Conservation (phyloP, 2,888 invertebrate genomes). For the Glaucopsyche alexis region DNA sequence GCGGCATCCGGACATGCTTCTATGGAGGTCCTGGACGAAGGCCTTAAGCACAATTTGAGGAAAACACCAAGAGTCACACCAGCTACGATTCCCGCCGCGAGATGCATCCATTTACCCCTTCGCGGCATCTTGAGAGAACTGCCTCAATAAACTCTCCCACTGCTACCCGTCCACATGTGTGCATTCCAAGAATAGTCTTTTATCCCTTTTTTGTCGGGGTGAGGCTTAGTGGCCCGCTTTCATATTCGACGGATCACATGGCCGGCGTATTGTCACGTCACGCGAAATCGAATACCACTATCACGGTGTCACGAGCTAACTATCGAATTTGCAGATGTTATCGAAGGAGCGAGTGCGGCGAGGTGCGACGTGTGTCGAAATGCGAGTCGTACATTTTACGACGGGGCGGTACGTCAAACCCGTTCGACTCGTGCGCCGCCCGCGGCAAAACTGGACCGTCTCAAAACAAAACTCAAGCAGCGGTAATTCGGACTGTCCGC, state of each 20-base stretch:
- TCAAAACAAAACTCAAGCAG: constrained; percentile 70
- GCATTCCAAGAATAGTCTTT: constrained; percentile 75
- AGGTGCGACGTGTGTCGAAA: constrained; percentile 63
- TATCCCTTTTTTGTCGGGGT: constrained; percentile 72
- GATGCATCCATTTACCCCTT: constrained; percentile 74
- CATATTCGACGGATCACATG: constrained; percentile 71
- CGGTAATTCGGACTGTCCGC: constrained; percentile 68
- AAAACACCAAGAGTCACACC: constrained; percentile 80
- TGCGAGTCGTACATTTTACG: constrained; percentile 64
- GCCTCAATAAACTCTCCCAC: constrained; percentile 60
- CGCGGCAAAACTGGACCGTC: constrained; percentile 62
- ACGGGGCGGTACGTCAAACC: constrained; percentile 40
- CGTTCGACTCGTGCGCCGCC: constrained; percentile 63
- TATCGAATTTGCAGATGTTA: constrained; percentile 75
- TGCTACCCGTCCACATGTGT: constrained; percentile 71
- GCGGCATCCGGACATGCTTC: constrained; percentile 61
- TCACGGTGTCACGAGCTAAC: constrained; percentile 66
- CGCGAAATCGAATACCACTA: constrained; percentile 60
- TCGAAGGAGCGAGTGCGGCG: constrained; percentile 56
- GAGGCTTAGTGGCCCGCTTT: constrained; percentile 70
- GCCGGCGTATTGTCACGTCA: constrained; percentile 56
- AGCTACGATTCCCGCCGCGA: constrained; percentile 77
- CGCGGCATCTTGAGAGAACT: constrained; percentile 69
- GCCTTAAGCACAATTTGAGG: constrained; percentile 69
- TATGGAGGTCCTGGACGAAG: constrained; percentile 60